Base-by-base conservation (phyloP, 2,888 invertebrate genomes). In the Geophilus truncorum region DNA sequence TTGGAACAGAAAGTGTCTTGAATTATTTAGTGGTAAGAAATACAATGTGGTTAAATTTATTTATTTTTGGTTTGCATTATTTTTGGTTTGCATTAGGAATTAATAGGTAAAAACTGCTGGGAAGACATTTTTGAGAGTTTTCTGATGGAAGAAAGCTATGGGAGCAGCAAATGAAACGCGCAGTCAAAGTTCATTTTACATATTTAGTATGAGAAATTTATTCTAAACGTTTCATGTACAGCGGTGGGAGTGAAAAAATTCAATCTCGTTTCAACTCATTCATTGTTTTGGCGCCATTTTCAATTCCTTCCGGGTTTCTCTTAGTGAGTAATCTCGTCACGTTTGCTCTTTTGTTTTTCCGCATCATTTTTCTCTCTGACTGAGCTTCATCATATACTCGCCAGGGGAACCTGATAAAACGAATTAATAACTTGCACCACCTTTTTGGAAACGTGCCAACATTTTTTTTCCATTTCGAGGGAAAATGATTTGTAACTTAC, bases 271-370 rank as follows among this genome's bases (percentile, higher is more conserved):
- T 25, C n/a, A 7, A 10, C 70, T 70, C 62, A 21, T 62, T 28
- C 28, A 28, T 70, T 25, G 70, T 70, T 70, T 70, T 70, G 70
- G 70, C 70, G 70, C 70, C 70, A 70, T 70, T 70, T 70, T 70
- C 70, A 70, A 70, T 70, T 70, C 70, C 70, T 70, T 70, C 70
- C 70, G 70, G 70, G 25, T 28, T 70, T 70, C 70, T 70, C 28
- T 23, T 70, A 70, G 70, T 70, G 70, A 70, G 28, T 70, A 70
- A 70, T 70, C 70, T 70, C 28, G 70, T 70, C 70, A 70, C 70
- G 70, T 70, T 70, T 70, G 70, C 70, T 70, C 70, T 70, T 70
- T 70, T 70, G 70, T 70, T 70, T 70, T 70, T 70, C 70, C 70
- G 70, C 70, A 70, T 70, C 70, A 70, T 70, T 70, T 70, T 70